Evolutionary conservation across 2,888 invertebrate species (phyloP).

Genomic region (Latrodectus hesperus): DNA sequence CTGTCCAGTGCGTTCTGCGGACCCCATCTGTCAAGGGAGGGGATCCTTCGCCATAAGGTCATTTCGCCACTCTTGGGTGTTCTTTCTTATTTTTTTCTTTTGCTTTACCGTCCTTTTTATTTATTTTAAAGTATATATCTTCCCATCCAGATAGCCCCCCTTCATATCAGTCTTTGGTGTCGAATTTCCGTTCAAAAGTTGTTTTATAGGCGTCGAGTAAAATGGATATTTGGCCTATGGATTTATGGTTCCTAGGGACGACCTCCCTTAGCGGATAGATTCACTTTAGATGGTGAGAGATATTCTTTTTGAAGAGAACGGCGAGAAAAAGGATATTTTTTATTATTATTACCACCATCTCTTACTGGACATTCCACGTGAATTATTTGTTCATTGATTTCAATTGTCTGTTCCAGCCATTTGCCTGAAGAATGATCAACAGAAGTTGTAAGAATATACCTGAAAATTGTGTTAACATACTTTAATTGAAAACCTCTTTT

Average conservation of each 20-base stretch:
- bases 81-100: neutral
- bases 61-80: conserved; percentile 42
- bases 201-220: conserved; percentile 56
- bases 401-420: too few relatives aligned
- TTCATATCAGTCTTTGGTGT: conserved; percentile 63
- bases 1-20: conserved; percentile 60
- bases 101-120: neutral
- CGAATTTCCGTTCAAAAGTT: conserved; percentile 56
- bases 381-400: too few relatives aligned
- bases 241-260: conserved; percentile 49
- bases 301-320: too few relatives aligned
- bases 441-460: too few relatives aligned
- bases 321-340: too few relatives aligned
- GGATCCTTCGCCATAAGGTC: conserved; percentile 51
- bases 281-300: neutral
- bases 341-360: too few relatives aligned
- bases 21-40: conserved; percentile 60
- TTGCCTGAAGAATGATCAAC: too few relatives aligned
- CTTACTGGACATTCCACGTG: too few relatives aligned
- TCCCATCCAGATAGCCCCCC: conserved; percentile 40
- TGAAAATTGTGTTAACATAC: too few relatives aligned
- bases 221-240: conserved; percentile 53
- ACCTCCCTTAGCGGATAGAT: neutral
- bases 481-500: too few relatives aligned
- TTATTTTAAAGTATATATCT: conserved; percentile 41